phyloP scores from a whole-genome alignment of 2,888 invertebrate genomes.

The Meteorus colon region DNA sequence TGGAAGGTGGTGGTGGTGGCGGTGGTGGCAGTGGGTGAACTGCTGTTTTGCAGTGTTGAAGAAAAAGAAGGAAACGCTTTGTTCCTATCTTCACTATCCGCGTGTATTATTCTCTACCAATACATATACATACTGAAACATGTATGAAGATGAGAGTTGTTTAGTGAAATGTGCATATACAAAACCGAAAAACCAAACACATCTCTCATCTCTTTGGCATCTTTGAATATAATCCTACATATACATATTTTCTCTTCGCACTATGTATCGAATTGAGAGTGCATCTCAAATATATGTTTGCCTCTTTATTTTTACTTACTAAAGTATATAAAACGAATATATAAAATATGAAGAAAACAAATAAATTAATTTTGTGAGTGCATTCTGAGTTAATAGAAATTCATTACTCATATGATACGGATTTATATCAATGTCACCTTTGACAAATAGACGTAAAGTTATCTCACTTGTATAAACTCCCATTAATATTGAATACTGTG shows the following conservation, averaged over 20 bases:
- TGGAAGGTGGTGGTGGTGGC: not conserved
- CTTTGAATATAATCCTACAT: not conserved
- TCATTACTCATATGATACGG: not conserved
- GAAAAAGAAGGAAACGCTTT: not conserved
- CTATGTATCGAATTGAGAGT: not conserved
- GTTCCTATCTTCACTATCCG: not conserved
- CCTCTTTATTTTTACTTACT: not conserved
- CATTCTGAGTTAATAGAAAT: not conserved
- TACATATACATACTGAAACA: not conserved
- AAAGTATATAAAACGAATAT: not conserved
- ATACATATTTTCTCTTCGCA: not conserved
- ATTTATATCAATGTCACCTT: not conserved
- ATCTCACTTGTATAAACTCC: not conserved
- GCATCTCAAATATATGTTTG: not conserved
- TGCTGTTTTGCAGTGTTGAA: not conserved
- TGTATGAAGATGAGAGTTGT: not conserved
- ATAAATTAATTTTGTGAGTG: not conserved
- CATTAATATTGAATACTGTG: slow-evolving; percentile 2
- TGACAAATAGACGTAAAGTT: slow-evolving; percentile 14
- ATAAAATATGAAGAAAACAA: not conserved
- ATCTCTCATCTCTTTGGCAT: slow-evolving; percentile 8
- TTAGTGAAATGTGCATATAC: not conserved
- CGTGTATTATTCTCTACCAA: not conserved
- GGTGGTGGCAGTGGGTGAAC: not conserved
- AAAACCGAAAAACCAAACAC: not conserved